Base-by-base conservation (phyloP, 2,113 vertebrate genomes). In the Nesospiza acunhae region DNA sequence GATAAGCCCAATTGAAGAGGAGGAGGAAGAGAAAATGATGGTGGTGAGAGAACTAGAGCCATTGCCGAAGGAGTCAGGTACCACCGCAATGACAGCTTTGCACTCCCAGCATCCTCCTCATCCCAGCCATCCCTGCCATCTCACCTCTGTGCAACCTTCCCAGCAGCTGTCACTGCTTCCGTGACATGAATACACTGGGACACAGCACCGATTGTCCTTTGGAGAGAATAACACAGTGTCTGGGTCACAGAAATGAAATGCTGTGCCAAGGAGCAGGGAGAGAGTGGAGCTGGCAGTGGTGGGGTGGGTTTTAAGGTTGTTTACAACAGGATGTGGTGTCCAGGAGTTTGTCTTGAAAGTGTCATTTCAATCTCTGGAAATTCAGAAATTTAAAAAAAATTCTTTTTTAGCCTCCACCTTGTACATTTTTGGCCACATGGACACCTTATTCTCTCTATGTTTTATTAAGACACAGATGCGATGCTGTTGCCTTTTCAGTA, bases 1-100 rank as follows among this genome's bases (percentile, higher is more conserved):
- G 76, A 91, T 97, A 96, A 96, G 60, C 67, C 64, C 55, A 68
- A 7, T 76, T 78, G 93, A 96, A 95, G 95, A 97, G 83, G 92
- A 97, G 80, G 52, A 53, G 75, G 87, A 93, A 85, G 82, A 84
- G 42, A 72, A 78, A 75, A 56, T 64, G 80, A 24, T 95, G 94
- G 53, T 90, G 89, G 85, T 75, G 87, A 67, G 70, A 92, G 94
- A 92, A 46, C 37, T 93, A 94, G 87, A 97, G 47, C 50, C 39
- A 1, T 62, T 84, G 50, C 89, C 27, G 0, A 80, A 95, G 91
- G 89, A 97, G 64, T 56, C 91, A 95, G 96, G 91, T 96, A 94
- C 89, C 89, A 15, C 81, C 2, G 2, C 15, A 11, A 27, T 13
- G 30, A 50, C 11, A 21, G 84, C 90, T 96, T 96, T 82, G 86